Base-by-base conservation (phyloP, 2,113 vertebrate genomes). In the Artemisiospiza belli region DNA sequence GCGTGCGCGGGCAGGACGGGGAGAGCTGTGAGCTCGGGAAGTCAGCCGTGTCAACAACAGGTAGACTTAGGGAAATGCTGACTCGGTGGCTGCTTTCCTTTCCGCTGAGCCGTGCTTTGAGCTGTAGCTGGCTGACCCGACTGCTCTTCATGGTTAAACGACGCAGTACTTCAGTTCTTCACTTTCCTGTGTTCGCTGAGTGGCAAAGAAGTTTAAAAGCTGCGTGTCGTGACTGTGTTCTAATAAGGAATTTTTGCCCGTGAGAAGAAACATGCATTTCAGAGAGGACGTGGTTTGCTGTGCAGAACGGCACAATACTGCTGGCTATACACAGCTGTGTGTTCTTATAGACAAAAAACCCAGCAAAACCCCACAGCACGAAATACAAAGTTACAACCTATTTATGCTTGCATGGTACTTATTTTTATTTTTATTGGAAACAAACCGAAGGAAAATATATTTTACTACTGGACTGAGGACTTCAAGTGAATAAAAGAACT, bases 341-440 rank as follows among this genome's bases (percentile, higher is more conserved):
- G 62, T 59, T 79, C 37, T 69, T 39, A 15, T 0, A 41, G 27
- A 35, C 2, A 19, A 47, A 67, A 57, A 59, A 41, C 4, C 2
- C 15, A 77, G 37, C 33, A 69, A 61, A 17, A 13, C 5, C 11
- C 39, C 14, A 19, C 19, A 18, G 1, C 4, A 11, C 0, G 55
- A 15, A 52, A 51, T 15, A 25, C 15, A 9, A 72, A 68, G 20
- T 43, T 67, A 4, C 1, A 39, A n/a, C 6, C 52, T 75, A 5
- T 21, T 72, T 75, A 7, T 75, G 12, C 23, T 73, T 58, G 7
- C 9, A 35, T 7, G 0, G 2, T 49, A 24, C 17, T 49, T 70
- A 31, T 21, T 83, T 73, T 57, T 31, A 1, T 10, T 75, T 66
- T 69, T 39, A 3, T 11, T 55, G 24, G 25, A 63, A 81, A 27